Conservation (phyloP, 1,140 invertebrate species). For the Pogonognathellus flavescens region DNA sequence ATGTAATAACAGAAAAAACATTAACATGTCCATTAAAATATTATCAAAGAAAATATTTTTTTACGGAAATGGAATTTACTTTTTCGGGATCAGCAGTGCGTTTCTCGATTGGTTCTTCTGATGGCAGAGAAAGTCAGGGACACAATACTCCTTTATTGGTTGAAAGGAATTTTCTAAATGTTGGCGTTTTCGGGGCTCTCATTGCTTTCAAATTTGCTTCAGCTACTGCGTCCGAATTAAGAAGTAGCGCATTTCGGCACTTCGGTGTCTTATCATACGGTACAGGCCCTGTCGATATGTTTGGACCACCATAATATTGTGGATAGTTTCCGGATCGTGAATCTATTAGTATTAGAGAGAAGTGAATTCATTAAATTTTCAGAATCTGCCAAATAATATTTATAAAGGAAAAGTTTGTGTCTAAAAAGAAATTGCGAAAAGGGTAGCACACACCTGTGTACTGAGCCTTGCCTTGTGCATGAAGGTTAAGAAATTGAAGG, state of each 20-base stretch:
- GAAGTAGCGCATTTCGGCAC: no score
- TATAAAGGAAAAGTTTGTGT: not conserved
- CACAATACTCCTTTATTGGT: slow-evolving; percentile 19
- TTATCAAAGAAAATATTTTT: not conserved
- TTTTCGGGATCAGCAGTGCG: not conserved
- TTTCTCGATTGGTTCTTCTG: slow-evolving; percentile 23
- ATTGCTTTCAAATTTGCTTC: not conserved
- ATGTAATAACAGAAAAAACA: slow-evolving; percentile 16
- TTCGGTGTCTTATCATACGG: no score
- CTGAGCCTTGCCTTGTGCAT: not conserved
- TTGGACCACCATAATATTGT: no score
- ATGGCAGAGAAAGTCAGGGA: slow-evolving; percentile 29
- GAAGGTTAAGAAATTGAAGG: not conserved
- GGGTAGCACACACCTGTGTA: not conserved
- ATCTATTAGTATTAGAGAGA: no score
- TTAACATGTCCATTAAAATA: not conserved
- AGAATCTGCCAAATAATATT: no score
- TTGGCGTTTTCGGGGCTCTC: not conserved
- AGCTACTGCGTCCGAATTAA: not conserved
- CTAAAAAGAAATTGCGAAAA: not conserved
- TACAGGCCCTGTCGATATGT: no score
- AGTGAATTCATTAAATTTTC: no score
- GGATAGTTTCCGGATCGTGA: no score
- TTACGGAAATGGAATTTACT: not conserved
- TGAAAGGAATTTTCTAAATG: not conserved